Evolutionary conservation across 2,113 vertebrate genomes (phyloP).

Genomic region (Panthera leo): DNA sequence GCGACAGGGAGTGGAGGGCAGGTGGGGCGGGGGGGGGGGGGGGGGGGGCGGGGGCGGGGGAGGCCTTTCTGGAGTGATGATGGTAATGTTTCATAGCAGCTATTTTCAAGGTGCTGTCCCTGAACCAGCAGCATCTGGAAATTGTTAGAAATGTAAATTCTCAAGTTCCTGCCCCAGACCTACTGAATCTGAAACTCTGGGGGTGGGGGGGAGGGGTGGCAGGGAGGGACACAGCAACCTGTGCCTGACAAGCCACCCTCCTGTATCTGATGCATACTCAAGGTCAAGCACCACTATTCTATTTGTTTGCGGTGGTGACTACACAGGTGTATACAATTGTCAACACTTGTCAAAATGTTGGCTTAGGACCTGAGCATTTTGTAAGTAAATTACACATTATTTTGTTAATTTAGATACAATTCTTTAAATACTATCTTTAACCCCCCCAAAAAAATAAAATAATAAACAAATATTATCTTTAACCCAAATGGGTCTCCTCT

Average conservation of each 20-base stretch:
- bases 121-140: not conserved
- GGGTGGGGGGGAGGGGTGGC: no score
- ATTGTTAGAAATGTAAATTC: not conserved
- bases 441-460: not conserved
- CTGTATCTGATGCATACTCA: not conserved
- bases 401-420: not conserved
- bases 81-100: not conserved
- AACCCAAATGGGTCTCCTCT: not conserved
- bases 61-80: not conserved
- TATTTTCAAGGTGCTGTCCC: not conserved
- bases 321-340: not conserved
- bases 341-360: not conserved
- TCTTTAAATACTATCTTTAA: conserved; percentile 36
- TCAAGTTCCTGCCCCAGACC: not conserved
- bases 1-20: no score
- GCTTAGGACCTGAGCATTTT: not conserved
- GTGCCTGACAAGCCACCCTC: not conserved
- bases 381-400: not conserved
- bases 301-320: not conserved
- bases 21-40: rapidly evolving
- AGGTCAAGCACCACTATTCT: not conserved
- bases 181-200: not conserved
- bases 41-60: rapidly evolving
- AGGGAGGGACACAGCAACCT: not conserved
- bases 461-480: conserved; percentile 33